Evolutionary conservation across 2,888 invertebrate genomes (phyloP), one percentile per base, ranked within the genome.

Genomic region (Icerya purchasi): DNA sequence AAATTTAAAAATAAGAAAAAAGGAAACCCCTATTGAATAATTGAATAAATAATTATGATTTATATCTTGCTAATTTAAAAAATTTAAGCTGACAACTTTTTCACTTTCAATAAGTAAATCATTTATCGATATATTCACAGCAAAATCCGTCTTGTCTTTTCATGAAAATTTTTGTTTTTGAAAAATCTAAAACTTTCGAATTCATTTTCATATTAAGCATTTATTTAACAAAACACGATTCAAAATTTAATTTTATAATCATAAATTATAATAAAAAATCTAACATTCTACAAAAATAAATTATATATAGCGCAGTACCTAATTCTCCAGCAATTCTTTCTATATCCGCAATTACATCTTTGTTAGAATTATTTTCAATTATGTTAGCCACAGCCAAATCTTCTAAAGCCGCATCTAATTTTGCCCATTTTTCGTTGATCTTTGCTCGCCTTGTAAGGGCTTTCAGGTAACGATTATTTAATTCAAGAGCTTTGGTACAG

Each of bases 341-440:
- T 25, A 93, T 91, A 74, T 84, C 83, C 61, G 82, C 74, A 23
- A 94, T 74, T 21, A 86, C 84, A 63, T 77, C 79, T 66, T 83
- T 83, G 69, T 89, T 91, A 68, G 82, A 79, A 73, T 93, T 96
- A 66, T 80, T 79, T 74, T 94, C 93, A 63, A 94, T 74, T 65
- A 94, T 83, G 70, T 92, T 93, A 21, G 89, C 87, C 22, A 90
- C 86, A 1, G 93, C 93, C 1, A 92, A 81, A 76, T 96, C 94
- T 75, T 93, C 91, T 57, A 96, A 73, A 61, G 89, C 85, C 22
- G 53, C 22, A 53, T 60, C 56, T n/a, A 60, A 23, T 25, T 60
- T 25, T 10, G 55, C 51, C 64, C 83, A 77, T 61, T 82, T 79
- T 53, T 60, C 60, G n/a, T 55, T 53, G 14, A 53, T 56, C 21